Evolutionary conservation across 92 coral and sea anemone species (phyloP), one percentile per base, ranked within the genome.

Genomic region (Palythoa grandis): DNA sequence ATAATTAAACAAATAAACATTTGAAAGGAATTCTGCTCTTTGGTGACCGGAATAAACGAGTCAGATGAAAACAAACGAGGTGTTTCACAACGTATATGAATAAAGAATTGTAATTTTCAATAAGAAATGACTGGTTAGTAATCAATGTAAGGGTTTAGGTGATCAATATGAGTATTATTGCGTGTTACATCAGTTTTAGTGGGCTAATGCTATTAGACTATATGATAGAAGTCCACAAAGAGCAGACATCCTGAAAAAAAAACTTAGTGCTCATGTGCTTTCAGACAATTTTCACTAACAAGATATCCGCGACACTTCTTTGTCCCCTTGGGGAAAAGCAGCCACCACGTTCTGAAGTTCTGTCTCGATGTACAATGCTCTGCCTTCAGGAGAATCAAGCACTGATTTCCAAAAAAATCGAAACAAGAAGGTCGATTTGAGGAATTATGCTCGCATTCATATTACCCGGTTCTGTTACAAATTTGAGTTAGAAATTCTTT

Each of bases 271-370:
- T 6, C 48, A 63, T 25, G 61, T 4, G 20, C 37, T 38, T 17
- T 39, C 73, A 67, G 13, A 48, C 43, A 16, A 47, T 9, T 19
- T 57, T 77, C 82, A 80, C 85, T 80, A 80, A 94, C 95, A 92
- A 90, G 91, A 88, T 85, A 92, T 94, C 98, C 98, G 92, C 29
- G 89, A 94, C 95, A 85, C 90, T 54, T 94, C 88, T 79, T 86
- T 90, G 56, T 82, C 88, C 75, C 90, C 95, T 73, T 86, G 88
- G 52, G 95, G 88, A 72, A 92, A 79, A 58, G 91, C 91, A 43
- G 88, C 89, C 22, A 79, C 86, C 79, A 92, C 86, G 85, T 91
- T 86, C 40, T 80, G 60, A 63, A 80, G 85, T 67, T 94, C 98
- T 90, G 83, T 63, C 60, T 94, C 93, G 83, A 90, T 76, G 92